Evolutionary conservation across 2,888 invertebrate genomes (phyloP).

Genomic region (Tryphoninae sp.): DNA sequence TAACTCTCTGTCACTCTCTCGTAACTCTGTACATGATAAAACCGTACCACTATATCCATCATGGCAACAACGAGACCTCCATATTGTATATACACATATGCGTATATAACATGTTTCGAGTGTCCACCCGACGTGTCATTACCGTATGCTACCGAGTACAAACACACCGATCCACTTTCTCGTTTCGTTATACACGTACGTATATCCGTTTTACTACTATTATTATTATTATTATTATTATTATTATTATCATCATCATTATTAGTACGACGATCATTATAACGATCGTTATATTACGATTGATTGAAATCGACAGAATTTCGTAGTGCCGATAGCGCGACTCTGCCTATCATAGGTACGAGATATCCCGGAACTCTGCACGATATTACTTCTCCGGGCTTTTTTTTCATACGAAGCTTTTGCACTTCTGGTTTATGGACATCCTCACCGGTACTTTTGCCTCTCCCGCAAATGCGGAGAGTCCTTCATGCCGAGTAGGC

Average conservation of each 20-base stretch:
- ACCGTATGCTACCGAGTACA: constrained; percentile 51
- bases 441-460: constrained; percentile 36
- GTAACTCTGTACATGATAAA: constrained; percentile 9
- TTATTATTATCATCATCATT: constrained; percentile 11
- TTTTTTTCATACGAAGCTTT: neutral
- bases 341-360: neutral
- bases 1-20: constrained; percentile 31
- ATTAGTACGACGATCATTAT: constrained; percentile 7
- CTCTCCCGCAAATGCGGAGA: constrained; percentile 16
- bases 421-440: constrained; percentile 28
- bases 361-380: neutral
- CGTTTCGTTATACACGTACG: constrained; percentile 17
- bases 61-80: constrained; percentile 33
- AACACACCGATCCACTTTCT: constrained; percentile 42
- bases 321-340: neutral
- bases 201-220: constrained; percentile 8
- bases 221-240: constrained; percentile 26
- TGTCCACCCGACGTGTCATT: constrained; percentile 57
- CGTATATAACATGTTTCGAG: constrained; percentile 50
- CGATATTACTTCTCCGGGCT: neutral
- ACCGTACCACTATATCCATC: constrained; percentile 56
- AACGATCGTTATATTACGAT: constrained; percentile 10
- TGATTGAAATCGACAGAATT: neutral
- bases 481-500: constrained; percentile 17
- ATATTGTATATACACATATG: neutral